Percentiles rank a stretch among this genome's conserved stretches.
phyloP scores from a whole-genome alignment of 1,140 invertebrate genomes.

The Carposina sasakii region DNA sequence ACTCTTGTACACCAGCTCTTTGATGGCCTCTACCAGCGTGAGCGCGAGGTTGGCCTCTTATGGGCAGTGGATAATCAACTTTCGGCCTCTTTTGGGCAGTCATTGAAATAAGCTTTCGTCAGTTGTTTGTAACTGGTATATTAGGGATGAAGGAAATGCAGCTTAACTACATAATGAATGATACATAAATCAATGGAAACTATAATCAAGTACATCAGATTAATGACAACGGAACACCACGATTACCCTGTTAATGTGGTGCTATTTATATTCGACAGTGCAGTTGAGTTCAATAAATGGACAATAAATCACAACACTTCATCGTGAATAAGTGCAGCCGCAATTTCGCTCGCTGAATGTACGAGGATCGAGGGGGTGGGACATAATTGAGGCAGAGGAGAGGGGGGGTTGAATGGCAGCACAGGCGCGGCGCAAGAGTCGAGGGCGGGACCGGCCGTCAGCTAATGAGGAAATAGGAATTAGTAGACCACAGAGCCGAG shows the following conservation, averaged over 20 bases:
- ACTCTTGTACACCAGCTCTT: conserved; percentile 33
- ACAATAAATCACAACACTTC: conserved; percentile 65
- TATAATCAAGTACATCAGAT: too few species aligned
- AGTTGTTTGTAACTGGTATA: too few species aligned
- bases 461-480: conserved; percentile 70
- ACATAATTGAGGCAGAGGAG: conserved; percentile 24
- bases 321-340: conserved; percentile 46
- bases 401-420: conserved; percentile 44
- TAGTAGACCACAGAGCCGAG: conserved; percentile 54
- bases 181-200: too few species aligned
- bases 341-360: conserved; percentile 45
- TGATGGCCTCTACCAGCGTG: conserved; percentile 54
- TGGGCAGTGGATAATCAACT: too few species aligned
- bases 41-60: too few species aligned
- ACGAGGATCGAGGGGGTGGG: conserved; percentile 24
- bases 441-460: conserved; percentile 25
- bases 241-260: too few species aligned
- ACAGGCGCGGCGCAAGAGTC: conserved; percentile 33
- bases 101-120: conserved; percentile 22
- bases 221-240: too few species aligned
- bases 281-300: conserved; percentile 56
- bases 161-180: too few species aligned
- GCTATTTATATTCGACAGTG: conserved; percentile 40
- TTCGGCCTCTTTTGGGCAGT: not conserved
- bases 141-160: too few species aligned